Conservation (phyloP, 2,888 invertebrate species). For the Macrosoma leucophasiata region DNA sequence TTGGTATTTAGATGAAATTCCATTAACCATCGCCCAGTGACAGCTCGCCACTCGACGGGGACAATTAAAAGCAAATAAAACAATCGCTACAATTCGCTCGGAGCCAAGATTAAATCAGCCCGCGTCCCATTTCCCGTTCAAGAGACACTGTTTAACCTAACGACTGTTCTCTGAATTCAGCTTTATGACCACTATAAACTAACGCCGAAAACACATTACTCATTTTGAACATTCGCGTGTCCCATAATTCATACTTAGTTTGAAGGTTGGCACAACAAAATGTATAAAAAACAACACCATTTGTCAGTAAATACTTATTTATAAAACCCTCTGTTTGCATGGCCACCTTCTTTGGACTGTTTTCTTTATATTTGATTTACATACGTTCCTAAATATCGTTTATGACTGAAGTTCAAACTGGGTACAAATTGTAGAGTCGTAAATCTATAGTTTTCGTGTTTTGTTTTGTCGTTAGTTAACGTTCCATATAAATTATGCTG, state of each 20-base stretch:
- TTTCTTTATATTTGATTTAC: slow-evolving; percentile 29
- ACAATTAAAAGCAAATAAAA: too few relatives aligned
- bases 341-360: slow-evolving; percentile 24
- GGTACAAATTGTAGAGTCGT: too few relatives aligned
- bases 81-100: too few relatives aligned
- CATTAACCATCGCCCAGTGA: too few relatives aligned
- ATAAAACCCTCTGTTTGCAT: slow-evolving; percentile 16
- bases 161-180: slow-evolving; percentile 41
- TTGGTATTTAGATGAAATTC: too few relatives aligned
- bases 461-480: too few relatives aligned
- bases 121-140: neutral
- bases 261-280: slow-evolving; percentile 24
- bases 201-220: slow-evolving; percentile 50
- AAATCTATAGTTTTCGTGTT: too few relatives aligned
- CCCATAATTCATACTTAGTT: slow-evolving; percentile 45
- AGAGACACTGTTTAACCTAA: slow-evolving; percentile 32
- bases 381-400: slow-evolving; percentile 20
- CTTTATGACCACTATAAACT: slow-evolving; percentile 47
- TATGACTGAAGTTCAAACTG: slow-evolving; percentile 9
- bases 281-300: slow-evolving; percentile 30
- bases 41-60: too few relatives aligned
- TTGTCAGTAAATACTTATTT: slow-evolving; percentile 30
- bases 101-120: neutral
- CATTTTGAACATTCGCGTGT: slow-evolving; percentile 45
- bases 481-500: too few relatives aligned